These are phyloP conservation scores for Orchesellides sinensis DNA, from an alignment of 2,888 invertebrate species.

Conservation along the genomic window DNA sequence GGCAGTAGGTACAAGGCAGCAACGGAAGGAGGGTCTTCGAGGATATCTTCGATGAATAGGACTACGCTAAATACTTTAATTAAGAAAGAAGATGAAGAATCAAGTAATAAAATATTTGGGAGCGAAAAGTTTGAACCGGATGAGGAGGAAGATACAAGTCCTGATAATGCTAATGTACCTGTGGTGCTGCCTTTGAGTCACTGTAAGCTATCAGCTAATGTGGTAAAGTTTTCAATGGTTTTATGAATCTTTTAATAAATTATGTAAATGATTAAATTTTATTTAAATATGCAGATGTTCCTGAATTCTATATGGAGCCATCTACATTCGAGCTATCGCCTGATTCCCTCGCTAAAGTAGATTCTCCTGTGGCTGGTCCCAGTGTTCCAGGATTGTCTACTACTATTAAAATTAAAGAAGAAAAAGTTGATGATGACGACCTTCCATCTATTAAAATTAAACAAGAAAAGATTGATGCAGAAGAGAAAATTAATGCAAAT, in stretches of 20 bases:
- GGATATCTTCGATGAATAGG: constrained; percentile 56
- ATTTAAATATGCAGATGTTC: constrained; percentile 16
- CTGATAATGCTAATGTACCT: constrained; percentile 52
- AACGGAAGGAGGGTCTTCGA: constrained; percentile 45
- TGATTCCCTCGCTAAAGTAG: background rate
- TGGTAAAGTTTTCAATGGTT: no score
- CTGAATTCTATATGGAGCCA: constrained; percentile 27
- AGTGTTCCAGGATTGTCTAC: background rate
- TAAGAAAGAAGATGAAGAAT: constrained; percentile 61
- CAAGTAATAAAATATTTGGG: constrained; percentile 59
- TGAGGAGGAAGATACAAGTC: constrained; percentile 36
- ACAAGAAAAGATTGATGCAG: constrained; percentile 28
- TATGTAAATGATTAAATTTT: background rate
- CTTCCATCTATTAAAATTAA: constrained; percentile 3
- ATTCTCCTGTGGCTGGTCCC: background rate
- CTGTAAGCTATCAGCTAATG: constrained; percentile 58
- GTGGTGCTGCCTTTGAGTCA: constrained; percentile 64
- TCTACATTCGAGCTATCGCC: background rate
- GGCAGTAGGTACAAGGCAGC: constrained; percentile 46
- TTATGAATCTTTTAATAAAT: background rate
- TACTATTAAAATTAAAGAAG: constrained; percentile 37
- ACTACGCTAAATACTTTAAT: constrained; percentile 46
- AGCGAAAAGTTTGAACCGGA: constrained; percentile 32
- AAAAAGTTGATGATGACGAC: constrained; percentile 42
- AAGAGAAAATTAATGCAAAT: background rate